Conservation (phyloP, 2,888 invertebrate species). For the Cheilosia vernalis region DNA sequence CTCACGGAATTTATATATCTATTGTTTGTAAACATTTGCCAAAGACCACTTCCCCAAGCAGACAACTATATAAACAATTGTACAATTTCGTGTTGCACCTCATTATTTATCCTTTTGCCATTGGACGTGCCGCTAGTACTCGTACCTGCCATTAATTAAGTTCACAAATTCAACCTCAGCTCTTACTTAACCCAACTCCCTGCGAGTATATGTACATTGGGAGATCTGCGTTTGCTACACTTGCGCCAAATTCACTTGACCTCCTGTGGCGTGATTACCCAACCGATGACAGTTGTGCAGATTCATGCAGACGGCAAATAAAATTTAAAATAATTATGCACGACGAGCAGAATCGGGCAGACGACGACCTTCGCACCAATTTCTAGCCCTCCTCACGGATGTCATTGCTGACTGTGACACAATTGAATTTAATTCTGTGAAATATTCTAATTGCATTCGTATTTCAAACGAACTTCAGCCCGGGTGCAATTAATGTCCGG, state of each 20-base stretch:
- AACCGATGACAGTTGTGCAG: conserved; percentile 4
- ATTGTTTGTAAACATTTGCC: conserved; percentile 15
- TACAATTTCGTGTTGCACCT: conserved; percentile 3
- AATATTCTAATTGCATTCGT: conserved; percentile 47
- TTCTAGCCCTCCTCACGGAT: neutral
- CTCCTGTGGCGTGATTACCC: conserved; percentile 21
- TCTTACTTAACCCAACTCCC: neutral
- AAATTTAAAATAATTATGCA: conserved; percentile 16
- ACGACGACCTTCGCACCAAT: neutral
- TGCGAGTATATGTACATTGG: neutral
- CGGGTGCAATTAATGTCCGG: conserved; percentile 15
- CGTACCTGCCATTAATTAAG: conserved; percentile 26
- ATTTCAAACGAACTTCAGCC: conserved; percentile 16
- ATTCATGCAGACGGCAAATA: conserved; percentile 5
- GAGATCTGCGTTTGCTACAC: conserved; percentile 2
- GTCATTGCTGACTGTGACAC: conserved; percentile 15
- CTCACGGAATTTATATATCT: too few relatives aligned
- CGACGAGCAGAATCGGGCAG: neutral
- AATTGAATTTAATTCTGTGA: conserved; percentile 32
- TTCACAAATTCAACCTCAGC: conserved; percentile 29
- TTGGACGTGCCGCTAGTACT: conserved; percentile 3
- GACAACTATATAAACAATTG: conserved; percentile 1
- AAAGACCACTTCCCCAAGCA: too few relatives aligned
- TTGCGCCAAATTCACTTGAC: conserved; percentile 2
- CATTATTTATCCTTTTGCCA: conserved; percentile 31